phyloP scores from a whole-genome alignment of 2,113 vertebrate species.

The Serilophus lunatus region DNA sequence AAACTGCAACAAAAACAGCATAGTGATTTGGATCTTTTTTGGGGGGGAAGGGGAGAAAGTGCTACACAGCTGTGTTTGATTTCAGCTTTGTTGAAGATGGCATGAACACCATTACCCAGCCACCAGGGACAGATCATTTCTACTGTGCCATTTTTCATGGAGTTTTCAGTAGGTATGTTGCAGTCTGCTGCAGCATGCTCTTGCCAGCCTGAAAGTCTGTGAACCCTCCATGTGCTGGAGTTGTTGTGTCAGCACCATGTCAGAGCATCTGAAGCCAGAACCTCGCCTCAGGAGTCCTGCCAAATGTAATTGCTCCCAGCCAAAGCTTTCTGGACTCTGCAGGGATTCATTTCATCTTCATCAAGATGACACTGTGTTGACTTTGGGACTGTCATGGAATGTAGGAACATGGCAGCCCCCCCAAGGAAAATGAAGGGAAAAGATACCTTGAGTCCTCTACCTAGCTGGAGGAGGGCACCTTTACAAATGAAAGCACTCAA shows the following conservation, averaged over 20 bases:
- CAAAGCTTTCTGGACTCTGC: slow-evolving; percentile 15
- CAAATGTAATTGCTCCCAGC: slow-evolving; percentile 13
- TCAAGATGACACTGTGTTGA: slow-evolving; percentile 23
- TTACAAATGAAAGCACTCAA: not conserved
- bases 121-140: not conserved
- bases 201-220: not conserved
- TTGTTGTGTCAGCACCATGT: not conserved
- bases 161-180: not conserved
- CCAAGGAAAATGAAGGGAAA: not conserved
- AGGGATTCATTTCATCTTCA: slow-evolving; percentile 14
- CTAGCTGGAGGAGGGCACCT: not conserved
- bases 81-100: not conserved
- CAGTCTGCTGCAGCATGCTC: not conserved
- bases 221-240: not conserved
- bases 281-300: slow-evolving; percentile 1
- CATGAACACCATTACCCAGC: not conserved
- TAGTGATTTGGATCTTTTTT: not conserved
- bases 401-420: not conserved
- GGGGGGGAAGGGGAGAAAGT: not conserved
- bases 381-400: slow-evolving; percentile 11
- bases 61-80: not conserved
- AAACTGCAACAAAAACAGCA: not conserved
- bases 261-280: not conserved
- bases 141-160: not conserved
- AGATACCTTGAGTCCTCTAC: not conserved